Evolutionary conservation across 37 sponge, comb jelly and placozoan species (phyloP).

Genomic region (Petrosia ficiformis): DNA sequence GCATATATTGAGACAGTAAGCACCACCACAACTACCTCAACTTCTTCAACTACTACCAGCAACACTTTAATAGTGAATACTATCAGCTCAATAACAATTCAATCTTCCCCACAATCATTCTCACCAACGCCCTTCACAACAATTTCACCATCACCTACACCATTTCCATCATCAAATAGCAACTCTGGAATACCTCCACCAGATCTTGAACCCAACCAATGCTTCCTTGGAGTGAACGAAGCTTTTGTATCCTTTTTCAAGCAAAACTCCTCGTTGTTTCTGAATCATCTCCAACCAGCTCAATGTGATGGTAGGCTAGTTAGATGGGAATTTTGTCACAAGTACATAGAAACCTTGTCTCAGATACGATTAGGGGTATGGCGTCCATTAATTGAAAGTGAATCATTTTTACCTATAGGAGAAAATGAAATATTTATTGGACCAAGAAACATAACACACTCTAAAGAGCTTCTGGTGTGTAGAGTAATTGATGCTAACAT

Average conservation of each 20-base stretch:
- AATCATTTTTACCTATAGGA: neutral
- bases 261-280: neutral
- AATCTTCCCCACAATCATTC: no score
- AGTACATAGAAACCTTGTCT: neutral
- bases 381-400: neutral
- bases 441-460: neutral
- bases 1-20: neutral
- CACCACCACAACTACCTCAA: conserved; percentile 1
- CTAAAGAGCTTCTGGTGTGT: neutral
- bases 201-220: neutral
- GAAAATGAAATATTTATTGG: neutral
- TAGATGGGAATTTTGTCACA: conserved; percentile 1
- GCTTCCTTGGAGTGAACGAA: conserved; percentile 1
- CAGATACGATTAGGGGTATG: neutral
- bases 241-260: neutral
- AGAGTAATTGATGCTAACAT: neutral
- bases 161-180: neutral
- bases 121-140: no score
- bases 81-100: neutral
- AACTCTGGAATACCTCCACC: neutral
- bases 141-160: no score
- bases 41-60: neutral
- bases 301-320: neutral
- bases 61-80: neutral
- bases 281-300: neutral